Evolutionary conservation across 2,888 invertebrate genomes (phyloP).

Genomic region (Apomyelois bistriatella): DNA sequence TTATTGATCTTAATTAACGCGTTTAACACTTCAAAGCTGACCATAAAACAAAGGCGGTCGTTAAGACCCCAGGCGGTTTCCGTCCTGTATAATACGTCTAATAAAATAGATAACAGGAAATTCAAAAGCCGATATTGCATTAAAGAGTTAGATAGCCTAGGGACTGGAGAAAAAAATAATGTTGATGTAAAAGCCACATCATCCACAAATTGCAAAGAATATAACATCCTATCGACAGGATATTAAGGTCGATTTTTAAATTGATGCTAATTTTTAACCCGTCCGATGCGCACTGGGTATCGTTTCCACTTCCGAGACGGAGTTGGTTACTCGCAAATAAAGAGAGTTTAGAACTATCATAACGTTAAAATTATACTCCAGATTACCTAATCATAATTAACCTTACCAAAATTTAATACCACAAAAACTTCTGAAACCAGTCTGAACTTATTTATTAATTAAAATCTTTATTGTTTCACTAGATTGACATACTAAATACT

Average conservation of each 20-base stretch:
- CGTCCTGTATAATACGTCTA: constrained; percentile 23
- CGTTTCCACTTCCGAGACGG: background rate
- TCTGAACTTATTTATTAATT: too few species aligned
- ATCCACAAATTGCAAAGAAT: background rate
- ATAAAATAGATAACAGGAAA: constrained; percentile 31
- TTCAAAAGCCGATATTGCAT: constrained; percentile 35
- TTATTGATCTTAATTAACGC: constrained; percentile 19
- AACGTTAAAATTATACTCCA: too few species aligned
- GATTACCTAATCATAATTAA: too few species aligned
- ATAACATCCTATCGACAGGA: background rate
- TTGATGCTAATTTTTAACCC: constrained; percentile 16
- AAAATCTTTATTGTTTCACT: too few species aligned
- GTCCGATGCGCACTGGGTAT: constrained; percentile 18
- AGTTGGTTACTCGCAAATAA: constrained; percentile 19
- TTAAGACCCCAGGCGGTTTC: constrained; percentile 36
- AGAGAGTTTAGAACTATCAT: constrained; percentile 3
- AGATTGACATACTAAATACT: too few species aligned
- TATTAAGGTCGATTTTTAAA: constrained; percentile 10
- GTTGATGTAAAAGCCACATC: background rate
- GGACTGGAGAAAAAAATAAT: constrained; percentile 34
- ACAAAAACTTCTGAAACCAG: too few species aligned
- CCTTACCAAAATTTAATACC: too few species aligned
- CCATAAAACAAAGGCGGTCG: constrained; percentile 28
- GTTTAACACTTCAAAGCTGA: constrained; percentile 41
- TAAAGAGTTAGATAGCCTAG: constrained; percentile 45